Evolutionary conservation across 2,888 invertebrate genomes (phyloP).

Genomic region (Caenorhabditis auriculariae): DNA sequence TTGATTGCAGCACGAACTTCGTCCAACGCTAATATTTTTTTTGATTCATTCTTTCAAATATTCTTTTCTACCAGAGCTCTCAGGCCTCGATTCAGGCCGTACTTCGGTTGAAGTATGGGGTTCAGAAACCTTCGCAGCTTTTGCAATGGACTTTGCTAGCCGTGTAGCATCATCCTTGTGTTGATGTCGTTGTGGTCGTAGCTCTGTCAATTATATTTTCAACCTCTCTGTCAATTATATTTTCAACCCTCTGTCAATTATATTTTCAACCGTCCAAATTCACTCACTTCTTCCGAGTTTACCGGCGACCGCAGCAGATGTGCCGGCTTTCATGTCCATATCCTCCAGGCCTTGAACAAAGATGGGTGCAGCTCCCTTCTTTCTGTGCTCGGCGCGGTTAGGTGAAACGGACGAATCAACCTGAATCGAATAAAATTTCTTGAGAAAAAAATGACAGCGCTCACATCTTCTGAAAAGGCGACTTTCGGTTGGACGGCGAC

Average conservation of each 20-base stretch:
- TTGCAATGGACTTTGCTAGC: slow-evolving; percentile 19
- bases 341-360: slow-evolving; percentile 60
- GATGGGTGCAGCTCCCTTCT: slow-evolving; percentile 52
- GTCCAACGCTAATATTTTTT: slow-evolving; percentile 39
- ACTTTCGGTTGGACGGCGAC: slow-evolving; percentile 38
- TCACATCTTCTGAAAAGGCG: slow-evolving; percentile 36
- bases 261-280: neutral
- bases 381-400: slow-evolving; percentile 32
- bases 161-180: slow-evolving; percentile 21
- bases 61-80: slow-evolving; percentile 3
- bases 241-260: neutral
- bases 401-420: slow-evolving; percentile 29
- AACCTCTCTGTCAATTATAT: neutral
- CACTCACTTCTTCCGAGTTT: slow-evolving; percentile 45
- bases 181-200: slow-evolving; percentile 28
- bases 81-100: slow-evolving; percentile 22
- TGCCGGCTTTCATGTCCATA: slow-evolving; percentile 60
- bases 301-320: slow-evolving; percentile 58
- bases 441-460: neutral
- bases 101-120: slow-evolving; percentile 12
- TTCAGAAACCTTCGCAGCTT: slow-evolving; percentile 10
- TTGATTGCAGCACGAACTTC: slow-evolving; percentile 56
- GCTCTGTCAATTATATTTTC: slow-evolving; percentile 2
- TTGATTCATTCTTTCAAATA: neutral
- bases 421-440: slow-evolving; percentile 7